phyloP scores from a whole-genome alignment of 2,797 vertebrate genomes.

The Botia kubotai region DNA sequence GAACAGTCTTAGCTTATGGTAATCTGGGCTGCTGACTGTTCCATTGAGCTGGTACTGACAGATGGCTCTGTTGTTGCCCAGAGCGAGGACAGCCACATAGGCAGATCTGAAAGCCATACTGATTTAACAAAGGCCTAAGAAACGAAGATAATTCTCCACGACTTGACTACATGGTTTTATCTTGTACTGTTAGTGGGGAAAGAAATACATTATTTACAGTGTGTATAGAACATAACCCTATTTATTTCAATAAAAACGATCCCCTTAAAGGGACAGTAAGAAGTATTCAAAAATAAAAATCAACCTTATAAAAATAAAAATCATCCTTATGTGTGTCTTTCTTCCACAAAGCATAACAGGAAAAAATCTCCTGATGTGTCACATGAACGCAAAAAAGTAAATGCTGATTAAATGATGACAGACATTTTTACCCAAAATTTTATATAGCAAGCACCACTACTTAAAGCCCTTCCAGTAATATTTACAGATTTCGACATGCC shows the following conservation, averaged over 20 bases:
- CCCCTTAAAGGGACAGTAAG: neutral
- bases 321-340: too few relatives aligned
- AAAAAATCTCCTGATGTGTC: too few relatives aligned
- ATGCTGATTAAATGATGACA: neutral
- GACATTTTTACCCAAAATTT: neutral
- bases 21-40: conserved; percentile 61
- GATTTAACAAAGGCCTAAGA: conserved; percentile 31
- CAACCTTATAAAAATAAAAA: too few relatives aligned
- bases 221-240: neutral
- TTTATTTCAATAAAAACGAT: neutral
- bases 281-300: too few relatives aligned
- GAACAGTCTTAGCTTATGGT: conserved; percentile 56
- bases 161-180: conserved; percentile 26
- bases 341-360: too few relatives aligned
- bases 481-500: neutral
- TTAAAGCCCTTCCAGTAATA: neutral
- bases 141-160: conserved; percentile 37
- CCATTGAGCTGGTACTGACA: conserved; percentile 61
- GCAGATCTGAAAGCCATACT: conserved; percentile 37
- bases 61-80: conserved; percentile 57
- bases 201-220: neutral
- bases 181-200: neutral
- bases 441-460: neutral
- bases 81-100: conserved; percentile 51
- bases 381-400: neutral